Conservation (phyloP, 2,113 vertebrate species). For the Alouatta palliata region DNA sequence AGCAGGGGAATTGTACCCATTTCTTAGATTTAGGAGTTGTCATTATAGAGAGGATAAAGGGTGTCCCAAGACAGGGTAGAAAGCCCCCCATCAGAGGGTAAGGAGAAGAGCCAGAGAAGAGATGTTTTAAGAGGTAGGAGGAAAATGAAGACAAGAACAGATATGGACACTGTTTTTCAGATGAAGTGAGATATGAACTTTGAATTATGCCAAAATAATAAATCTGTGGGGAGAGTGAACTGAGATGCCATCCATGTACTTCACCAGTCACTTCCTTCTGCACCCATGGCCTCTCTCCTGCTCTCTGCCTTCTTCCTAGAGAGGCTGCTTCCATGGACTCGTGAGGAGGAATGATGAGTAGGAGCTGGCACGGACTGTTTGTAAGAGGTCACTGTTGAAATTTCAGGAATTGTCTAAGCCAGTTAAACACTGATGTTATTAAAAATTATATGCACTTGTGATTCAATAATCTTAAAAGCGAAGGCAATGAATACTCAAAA, state of each 20-base stretch:
- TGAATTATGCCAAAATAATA: background rate
- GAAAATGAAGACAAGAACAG: background rate
- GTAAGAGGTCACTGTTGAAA: background rate
- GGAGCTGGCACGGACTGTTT: background rate
- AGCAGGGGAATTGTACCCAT: background rate
- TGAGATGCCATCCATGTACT: background rate
- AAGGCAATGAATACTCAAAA: background rate
- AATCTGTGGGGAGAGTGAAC: background rate
- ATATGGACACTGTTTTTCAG: background rate
- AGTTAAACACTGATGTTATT: background rate
- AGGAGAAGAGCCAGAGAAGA: background rate
- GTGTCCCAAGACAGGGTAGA: background rate
- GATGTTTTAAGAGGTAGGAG: background rate
- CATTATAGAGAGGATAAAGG: background rate
- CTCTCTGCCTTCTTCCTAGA: background rate
- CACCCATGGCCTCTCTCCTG: too few species aligned
- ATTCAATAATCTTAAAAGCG: conserved; percentile 27
- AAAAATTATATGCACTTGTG: background rate
- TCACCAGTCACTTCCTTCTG: background rate
- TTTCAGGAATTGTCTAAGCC: background rate
- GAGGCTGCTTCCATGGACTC: background rate
- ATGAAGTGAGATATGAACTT: background rate
- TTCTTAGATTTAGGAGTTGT: background rate
- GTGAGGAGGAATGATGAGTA: too few species aligned
- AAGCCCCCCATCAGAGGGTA: background rate